Percentiles rank a stretch among this genome's conserved stretches.
These are phyloP conservation scores for Tachyglossus aculeatus DNA, from an alignment of 2,797 vertebrate genomes.

Conservation along the genomic window DNA sequence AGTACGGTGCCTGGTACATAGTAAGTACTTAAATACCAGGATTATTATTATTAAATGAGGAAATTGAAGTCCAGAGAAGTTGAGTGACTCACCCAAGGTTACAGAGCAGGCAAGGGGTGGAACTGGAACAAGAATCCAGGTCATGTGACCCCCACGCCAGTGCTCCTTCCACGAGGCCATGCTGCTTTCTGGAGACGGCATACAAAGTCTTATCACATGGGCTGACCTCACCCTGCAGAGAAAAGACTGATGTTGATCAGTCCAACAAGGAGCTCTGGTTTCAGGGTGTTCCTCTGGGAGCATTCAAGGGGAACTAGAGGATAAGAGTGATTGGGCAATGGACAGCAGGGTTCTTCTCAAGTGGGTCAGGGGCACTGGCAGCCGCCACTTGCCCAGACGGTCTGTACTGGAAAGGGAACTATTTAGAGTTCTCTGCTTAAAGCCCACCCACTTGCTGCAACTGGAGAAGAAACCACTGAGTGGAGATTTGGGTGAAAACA, in stretches of 20 bases:
- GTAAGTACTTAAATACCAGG: too few species aligned
- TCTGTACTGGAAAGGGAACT: neutral
- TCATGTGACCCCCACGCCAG: neutral
- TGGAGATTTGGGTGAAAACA: neutral
- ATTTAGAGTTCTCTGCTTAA: neutral
- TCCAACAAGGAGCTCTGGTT: neutral
- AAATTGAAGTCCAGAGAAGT: too few species aligned
- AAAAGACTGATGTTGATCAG: neutral
- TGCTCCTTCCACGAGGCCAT: too few species aligned
- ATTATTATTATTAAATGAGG: too few species aligned
- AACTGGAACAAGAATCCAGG: too few species aligned
- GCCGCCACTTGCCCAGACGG: neutral
- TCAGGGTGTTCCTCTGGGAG: neutral
- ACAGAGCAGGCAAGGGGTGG: too few species aligned
- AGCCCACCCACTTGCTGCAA: neutral
- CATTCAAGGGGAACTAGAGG: neutral
- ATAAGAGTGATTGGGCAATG: neutral
- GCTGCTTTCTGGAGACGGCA: too few species aligned
- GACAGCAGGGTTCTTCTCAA: neutral
- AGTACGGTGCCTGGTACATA: too few species aligned
- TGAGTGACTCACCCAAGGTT: too few species aligned
- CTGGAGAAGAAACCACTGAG: neutral
- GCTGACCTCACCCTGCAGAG: too few species aligned
- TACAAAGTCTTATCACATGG: too few species aligned
- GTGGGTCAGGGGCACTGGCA: neutral